phyloP scores from a whole-genome alignment of 2,888 invertebrate genomes.

The Stenichneumon culpator region DNA sequence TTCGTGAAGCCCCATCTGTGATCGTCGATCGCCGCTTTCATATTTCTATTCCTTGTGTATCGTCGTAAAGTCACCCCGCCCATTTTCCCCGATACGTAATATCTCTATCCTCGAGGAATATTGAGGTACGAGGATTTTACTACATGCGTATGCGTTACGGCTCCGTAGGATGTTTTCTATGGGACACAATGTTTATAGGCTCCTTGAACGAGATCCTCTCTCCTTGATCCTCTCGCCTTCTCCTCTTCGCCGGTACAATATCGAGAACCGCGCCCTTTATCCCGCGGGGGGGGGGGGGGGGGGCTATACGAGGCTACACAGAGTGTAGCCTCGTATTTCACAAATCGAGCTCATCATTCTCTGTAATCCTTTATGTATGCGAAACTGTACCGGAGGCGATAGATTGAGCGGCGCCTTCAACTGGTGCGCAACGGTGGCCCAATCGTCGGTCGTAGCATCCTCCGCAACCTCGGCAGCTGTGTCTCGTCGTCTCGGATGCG shows the following conservation, averaged over 20 bases:
- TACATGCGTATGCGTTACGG: neutral
- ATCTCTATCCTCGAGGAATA: constrained; percentile 3
- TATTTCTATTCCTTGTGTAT: neutral
- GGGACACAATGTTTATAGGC: constrained; percentile 3
- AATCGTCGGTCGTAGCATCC: neutral
- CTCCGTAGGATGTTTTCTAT: neutral
- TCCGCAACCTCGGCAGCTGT: neutral
- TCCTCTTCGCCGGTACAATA: neutral
- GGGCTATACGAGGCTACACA: too few relatives aligned
- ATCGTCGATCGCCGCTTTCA: neutral
- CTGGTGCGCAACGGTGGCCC: neutral
- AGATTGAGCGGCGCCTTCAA: neutral
- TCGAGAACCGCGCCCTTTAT: constrained; percentile 20
- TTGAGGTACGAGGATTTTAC: neutral
- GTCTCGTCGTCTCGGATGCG: neutral
- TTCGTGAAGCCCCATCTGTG: neutral
- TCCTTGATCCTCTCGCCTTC: neutral
- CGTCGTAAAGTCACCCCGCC: neutral
- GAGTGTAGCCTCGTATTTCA: constrained; percentile 9
- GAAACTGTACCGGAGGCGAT: neutral
- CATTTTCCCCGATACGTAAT: neutral
- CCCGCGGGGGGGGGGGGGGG: too few relatives aligned
- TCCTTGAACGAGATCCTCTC: constrained; percentile 7
- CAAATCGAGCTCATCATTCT: constrained; percentile 42
- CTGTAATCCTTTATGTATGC: constrained; percentile 1